Evolutionary conservation across 1,140 invertebrate species (phyloP), one percentile per base, ranked within the genome.

Genomic region (Diploscapter pachys): DNA sequence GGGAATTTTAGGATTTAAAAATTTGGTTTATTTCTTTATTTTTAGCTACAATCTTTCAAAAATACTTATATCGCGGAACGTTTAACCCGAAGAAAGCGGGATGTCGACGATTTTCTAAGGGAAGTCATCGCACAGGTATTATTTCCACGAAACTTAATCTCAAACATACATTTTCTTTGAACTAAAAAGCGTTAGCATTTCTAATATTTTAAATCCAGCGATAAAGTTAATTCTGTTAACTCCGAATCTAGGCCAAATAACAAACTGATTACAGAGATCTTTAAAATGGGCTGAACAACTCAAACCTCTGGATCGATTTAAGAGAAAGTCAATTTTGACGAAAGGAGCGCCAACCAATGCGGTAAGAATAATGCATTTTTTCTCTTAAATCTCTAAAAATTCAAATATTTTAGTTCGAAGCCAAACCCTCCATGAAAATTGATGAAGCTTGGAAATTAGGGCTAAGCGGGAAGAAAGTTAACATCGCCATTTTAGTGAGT

Each of bases 401-500:
- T 2, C 48, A 53, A 68, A 51, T 52, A 52, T 6, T 50, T 31
- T 31, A 31, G 31, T 31, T 31, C 31, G 31, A 31, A 31, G 31
- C 31, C 31, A 31, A 31, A 31, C 31, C 31, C 31, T 31, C 31
- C 31, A 31, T 31, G 31, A 31, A 31, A 31, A 31, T 31, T 31
- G 31, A 31, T 31, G 31, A 31, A 31, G 31, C 31, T 31, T 31
- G 31, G 31, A 31, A 31, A 31, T 31, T 31, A 31, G 31, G 31
- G 31, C 51, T 68, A 6, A 68, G 52, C 51, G 66, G 66, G 56
- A 68, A 68, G 50, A 2, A 55, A 5, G 72, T 74, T 48, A 55
- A 55, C n/a, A 2, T 68, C 5, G 66, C 66, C 8, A 68, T 68
- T 48, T 31, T 68, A 55, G 66, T 68, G 48, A 50, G 48, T 52